Evolutionary conservation across 2,797 vertebrate species (phyloP).

Genomic region (Semotilus atromaculatus): DNA sequence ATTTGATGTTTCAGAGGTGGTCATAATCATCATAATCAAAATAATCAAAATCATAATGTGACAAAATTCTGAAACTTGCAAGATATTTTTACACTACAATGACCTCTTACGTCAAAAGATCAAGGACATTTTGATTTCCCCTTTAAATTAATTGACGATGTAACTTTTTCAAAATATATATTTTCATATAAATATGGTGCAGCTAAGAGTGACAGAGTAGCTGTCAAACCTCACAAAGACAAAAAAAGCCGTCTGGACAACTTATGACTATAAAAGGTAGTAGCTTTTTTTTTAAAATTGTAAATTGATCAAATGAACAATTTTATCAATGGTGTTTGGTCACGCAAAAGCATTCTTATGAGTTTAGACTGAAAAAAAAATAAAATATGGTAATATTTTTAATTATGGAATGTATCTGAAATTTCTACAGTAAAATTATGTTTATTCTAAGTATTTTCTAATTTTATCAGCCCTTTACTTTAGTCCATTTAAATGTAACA

Average conservation of each 20-base stretch:
- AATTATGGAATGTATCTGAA: too few relatives aligned
- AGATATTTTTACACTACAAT: neutral
- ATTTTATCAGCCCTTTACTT: neutral
- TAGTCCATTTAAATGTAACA: neutral
- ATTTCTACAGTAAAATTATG: neutral
- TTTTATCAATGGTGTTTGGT: neutral
- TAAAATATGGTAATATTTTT: too few relatives aligned
- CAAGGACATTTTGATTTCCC: neutral
- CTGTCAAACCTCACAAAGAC: neutral
- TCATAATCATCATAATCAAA: too few relatives aligned
- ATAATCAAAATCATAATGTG: too few relatives aligned
- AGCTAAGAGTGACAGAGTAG: neutral
- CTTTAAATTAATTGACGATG: too few relatives aligned
- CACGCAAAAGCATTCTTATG: neutral
- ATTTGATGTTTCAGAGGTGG: neutral
- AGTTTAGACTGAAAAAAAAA: neutral
- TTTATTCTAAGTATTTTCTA: neutral
- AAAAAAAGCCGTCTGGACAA: neutral
- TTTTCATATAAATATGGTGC: neutral
- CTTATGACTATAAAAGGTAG: neutral
- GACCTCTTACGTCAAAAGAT: neutral
- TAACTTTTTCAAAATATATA: too few relatives aligned
- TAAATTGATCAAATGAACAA: too few relatives aligned
- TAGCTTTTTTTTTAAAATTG: too few relatives aligned
- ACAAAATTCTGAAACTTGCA: neutral